Conservation (phyloP, 2,888 invertebrate genomes). For the Macrosoma leucophasiata region DNA sequence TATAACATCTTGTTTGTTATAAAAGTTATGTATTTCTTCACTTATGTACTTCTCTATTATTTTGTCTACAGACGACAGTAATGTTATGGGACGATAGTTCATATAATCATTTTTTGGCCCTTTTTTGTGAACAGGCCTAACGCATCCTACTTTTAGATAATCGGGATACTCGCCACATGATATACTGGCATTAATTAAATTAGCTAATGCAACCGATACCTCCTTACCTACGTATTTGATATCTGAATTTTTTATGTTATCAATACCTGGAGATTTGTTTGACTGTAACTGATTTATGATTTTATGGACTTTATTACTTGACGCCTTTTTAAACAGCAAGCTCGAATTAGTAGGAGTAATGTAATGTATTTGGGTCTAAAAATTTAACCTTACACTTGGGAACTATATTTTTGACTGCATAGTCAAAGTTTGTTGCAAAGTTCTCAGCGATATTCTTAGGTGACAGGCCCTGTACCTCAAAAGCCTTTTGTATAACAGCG, state of each 20-base stretch:
- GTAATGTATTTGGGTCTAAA: background rate
- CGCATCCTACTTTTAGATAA: slow-evolving; percentile 20
- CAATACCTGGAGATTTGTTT: slow-evolving; percentile 17
- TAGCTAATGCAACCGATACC: slow-evolving; percentile 13
- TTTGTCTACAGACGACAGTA: slow-evolving; percentile 24
- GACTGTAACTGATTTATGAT: slow-evolving; percentile 15
- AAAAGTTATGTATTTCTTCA: slow-evolving; percentile 14
- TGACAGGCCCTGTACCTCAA: too few species aligned
- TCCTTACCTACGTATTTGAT: slow-evolving; percentile 13
- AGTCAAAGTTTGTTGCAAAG: slow-evolving; percentile 1
- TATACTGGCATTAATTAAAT: slow-evolving; percentile 22
- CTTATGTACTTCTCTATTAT: slow-evolving; percentile 16
- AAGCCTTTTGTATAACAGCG: too few species aligned
- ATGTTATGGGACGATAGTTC: slow-evolving; percentile 24
- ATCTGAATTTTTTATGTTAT: slow-evolving; percentile 12
- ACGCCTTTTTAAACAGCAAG: slow-evolving; percentile 5
- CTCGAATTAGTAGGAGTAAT: background rate
- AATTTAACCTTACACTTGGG: slow-evolving; percentile 7
- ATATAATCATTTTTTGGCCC: slow-evolving; percentile 9
- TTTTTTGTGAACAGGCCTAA: slow-evolving; percentile 22
- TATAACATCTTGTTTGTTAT: slow-evolving; percentile 8
- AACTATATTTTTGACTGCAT: slow-evolving; percentile 1
- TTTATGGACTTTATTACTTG: background rate
- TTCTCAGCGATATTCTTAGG: too few species aligned
- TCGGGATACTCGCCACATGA: slow-evolving; percentile 21